Percentiles rank a stretch among this genome's conserved stretches.
phyloP scores from a whole-genome alignment of 2,888 invertebrate genomes.

The Theretra japonica region DNA sequence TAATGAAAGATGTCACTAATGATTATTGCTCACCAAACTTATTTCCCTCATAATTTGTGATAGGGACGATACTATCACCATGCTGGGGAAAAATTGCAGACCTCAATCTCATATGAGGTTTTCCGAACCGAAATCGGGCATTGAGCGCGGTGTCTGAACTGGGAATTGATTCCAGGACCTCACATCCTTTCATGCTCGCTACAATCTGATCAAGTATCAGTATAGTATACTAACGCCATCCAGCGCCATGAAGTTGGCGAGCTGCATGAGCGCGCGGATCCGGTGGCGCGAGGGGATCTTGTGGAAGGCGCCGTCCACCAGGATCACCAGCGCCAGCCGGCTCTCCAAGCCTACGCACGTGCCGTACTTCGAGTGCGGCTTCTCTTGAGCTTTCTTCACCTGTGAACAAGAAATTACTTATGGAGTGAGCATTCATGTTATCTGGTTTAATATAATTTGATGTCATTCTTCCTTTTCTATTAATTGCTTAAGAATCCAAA shows the following conservation, averaged over 20 bases:
- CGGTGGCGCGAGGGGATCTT: slow-evolving; percentile 86
- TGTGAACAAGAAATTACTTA: slow-evolving; percentile 44
- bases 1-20: too few species aligned
- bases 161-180: too few species aligned
- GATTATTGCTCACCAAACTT: too few species aligned
- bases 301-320: slow-evolving; percentile 88
- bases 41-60: too few species aligned
- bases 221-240: slow-evolving; percentile 83
- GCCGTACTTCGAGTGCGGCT: slow-evolving; percentile 77
- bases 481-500: too few species aligned
- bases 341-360: slow-evolving; percentile 66
- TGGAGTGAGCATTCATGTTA: neutral
- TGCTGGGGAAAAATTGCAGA: too few species aligned
- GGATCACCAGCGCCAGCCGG: slow-evolving; percentile 86
- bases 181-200: too few species aligned
- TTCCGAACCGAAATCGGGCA: too few species aligned
- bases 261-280: slow-evolving; percentile 88
- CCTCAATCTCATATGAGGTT: too few species aligned
- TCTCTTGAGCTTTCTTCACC: slow-evolving; percentile 76
- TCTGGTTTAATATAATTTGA: neutral
- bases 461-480: too few species aligned
- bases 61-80: too few species aligned
- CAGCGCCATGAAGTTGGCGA: slow-evolving; percentile 89
- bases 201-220: neutral
- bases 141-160: too few species aligned